A percentile compares a stretch with the other conserved stretches of the same genome.
These are phyloP conservation scores for Pinna nobilis DNA, from an alignment of 1,140 invertebrate genomes.

Conservation along the genomic window DNA sequence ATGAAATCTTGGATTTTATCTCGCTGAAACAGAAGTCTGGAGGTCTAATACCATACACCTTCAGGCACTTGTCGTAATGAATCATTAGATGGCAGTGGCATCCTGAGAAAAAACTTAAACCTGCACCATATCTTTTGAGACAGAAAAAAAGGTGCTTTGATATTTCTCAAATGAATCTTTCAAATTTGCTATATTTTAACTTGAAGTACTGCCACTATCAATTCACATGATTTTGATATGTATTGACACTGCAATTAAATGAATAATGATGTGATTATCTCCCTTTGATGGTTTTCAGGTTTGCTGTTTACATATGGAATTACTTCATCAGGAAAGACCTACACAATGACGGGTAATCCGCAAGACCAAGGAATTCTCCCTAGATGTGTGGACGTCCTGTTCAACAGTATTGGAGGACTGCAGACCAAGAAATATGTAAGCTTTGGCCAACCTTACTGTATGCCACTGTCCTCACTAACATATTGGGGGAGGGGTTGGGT, in stretches of 20 bases:
- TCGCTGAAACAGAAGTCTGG: too few species aligned
- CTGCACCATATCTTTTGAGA: too few species aligned
- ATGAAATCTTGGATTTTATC: too few species aligned
- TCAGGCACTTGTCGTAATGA: too few species aligned
- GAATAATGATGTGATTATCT: constrained; percentile 8
- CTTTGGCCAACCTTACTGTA: neutral
- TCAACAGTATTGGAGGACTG: constrained; percentile 87
- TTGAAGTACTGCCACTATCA: neutral
- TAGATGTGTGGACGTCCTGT: constrained; percentile 91
- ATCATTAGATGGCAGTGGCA: too few species aligned
- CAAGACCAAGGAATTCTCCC: constrained; percentile 91
- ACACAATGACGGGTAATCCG: constrained; percentile 91
- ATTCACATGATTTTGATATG: neutral
- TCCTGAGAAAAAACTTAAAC: too few species aligned
- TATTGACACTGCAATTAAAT: too few species aligned
- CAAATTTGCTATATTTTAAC: too few species aligned
- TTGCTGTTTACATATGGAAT: constrained; percentile 95
- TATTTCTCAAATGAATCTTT: too few species aligned
- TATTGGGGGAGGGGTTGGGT: too few species aligned
- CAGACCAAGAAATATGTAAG: constrained; percentile 76
- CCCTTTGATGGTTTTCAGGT: constrained; percentile 57
- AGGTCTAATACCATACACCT: too few species aligned
- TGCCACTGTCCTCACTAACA: neutral
- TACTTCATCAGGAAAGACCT: constrained; percentile 96
- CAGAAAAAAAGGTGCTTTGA: too few species aligned